Evolutionary conservation across 2,113 vertebrate species (phyloP).

Genomic region (Oryzias curvinotus): DNA sequence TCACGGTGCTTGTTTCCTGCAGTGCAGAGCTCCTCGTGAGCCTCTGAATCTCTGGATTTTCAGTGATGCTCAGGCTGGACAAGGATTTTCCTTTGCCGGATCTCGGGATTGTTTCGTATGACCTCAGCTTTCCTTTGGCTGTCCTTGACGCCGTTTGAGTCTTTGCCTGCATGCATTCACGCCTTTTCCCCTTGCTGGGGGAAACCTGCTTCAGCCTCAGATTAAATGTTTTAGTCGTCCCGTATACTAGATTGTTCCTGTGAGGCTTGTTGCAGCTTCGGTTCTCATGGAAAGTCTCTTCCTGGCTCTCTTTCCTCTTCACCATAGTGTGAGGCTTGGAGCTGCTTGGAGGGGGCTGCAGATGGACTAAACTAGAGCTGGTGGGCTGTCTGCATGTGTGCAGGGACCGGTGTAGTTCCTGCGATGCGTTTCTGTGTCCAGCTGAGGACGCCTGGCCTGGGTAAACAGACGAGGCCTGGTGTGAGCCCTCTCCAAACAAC

Average conservation of each 20-base stretch:
- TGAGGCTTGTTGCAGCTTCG: slow-evolving; percentile 37
- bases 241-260: slow-evolving; percentile 77
- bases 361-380: slow-evolving; percentile 27
- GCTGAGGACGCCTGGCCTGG: slow-evolving; percentile 52
- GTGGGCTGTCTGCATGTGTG: slow-evolving; percentile 17
- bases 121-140: slow-evolving; percentile 18
- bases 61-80: slow-evolving; percentile 56
- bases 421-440: slow-evolving; percentile 4
- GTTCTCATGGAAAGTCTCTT: slow-evolving; percentile 39
- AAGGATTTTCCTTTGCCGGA: slow-evolving; percentile 17
- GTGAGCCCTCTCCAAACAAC: slow-evolving; percentile 63
- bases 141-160: slow-evolving; percentile 16
- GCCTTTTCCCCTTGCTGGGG: slow-evolving; percentile 57
- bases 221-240: slow-evolving; percentile 85
- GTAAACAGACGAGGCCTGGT: slow-evolving; percentile 54
- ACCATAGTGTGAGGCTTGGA: slow-evolving; percentile 12
- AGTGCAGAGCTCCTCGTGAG: slow-evolving; percentile 5
- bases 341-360: slow-evolving; percentile 19
- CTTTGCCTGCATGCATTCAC: slow-evolving; percentile 75
- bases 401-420: neutral
- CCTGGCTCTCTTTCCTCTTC: slow-evolving; percentile 30
- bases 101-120: slow-evolving; percentile 1
- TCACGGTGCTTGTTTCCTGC: slow-evolving; percentile 10
- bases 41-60: slow-evolving; percentile 64
- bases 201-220: slow-evolving; percentile 82